Evolutionary conservation across 2,113 vertebrate species (phyloP), one percentile per base, ranked within the genome.

Genomic region (Argyrosomus japonicus): DNA sequence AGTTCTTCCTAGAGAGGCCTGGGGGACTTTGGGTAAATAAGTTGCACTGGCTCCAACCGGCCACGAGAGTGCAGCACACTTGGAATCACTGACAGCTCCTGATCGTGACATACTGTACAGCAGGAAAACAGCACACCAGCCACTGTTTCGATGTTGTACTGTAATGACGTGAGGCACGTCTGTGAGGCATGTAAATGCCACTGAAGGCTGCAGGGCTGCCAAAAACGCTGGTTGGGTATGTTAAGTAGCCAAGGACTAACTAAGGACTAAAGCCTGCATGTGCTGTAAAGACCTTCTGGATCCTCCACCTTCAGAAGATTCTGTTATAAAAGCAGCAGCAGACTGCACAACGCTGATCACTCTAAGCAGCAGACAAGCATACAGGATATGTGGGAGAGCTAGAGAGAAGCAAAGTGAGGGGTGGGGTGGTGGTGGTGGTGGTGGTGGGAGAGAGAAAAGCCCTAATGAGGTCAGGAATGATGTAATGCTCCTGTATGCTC

Each of bases 391-490:
- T 53, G 77, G 82, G 80, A 84, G 83, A 83, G 82, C 82, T 67
- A 50, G 62, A 68, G 60, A 87, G 86, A 83, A 80, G 76, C 63
- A 73, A 75, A 79, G 87, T 68, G 86, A 75, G 67, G 69, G 75
- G 84, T 50, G 71, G 51, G 54, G 77, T 36, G 14, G 36, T 36
- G 11, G 21, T 5, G 58, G 74, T 7, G 15, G 68, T 19, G 58
- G 85, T 73, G 69, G 89, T 77, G 89, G 69, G 88, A 88, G 88
- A 83, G 91, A 88, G 92, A 90, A 85, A 88, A 90, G 85, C 87
- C 91, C 92, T 94, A 94, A 94, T 95, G 94, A 95, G 94, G 95
- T 95, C 95, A 95, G 88, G 89, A 91, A 93, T 95, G 93, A 95
- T 94, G 94, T 94, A 95, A 95, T 92, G 91, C 93, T 90, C 86